Evolutionary conservation across 2,888 invertebrate species (phyloP).

Genomic region (Hirtodrosophila alboralis): DNA sequence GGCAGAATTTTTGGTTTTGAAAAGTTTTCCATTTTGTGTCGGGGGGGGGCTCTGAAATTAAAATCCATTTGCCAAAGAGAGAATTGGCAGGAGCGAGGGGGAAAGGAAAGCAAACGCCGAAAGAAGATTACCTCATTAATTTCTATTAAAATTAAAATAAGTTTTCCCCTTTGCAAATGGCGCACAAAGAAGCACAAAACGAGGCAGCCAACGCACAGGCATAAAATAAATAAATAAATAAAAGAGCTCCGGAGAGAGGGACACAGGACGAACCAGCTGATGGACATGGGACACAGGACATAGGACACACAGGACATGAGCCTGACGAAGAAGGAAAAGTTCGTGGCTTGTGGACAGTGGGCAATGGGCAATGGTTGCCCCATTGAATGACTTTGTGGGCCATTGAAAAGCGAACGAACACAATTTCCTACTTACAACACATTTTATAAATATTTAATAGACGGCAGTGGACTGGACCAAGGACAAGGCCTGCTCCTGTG

Average conservation of each 20-base stretch:
- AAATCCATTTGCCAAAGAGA: constrained; percentile 59
- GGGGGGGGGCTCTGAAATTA: constrained; percentile 47
- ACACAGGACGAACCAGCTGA: constrained; percentile 17
- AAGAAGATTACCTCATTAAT: constrained; percentile 73
- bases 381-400: constrained; percentile 61
- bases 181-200: constrained; percentile 46
- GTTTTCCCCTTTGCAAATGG: constrained; percentile 60
- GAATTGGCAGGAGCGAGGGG: neutral
- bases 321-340: constrained; percentile 31
- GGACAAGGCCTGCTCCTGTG: constrained; percentile 33
- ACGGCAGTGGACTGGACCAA: constrained; percentile 29
- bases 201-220: constrained; percentile 42
- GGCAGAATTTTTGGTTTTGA: constrained; percentile 30
- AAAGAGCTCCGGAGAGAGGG: constrained; percentile 24
- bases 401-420: constrained; percentile 59
- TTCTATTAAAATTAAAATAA: constrained; percentile 74
- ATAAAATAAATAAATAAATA: constrained; percentile 65
- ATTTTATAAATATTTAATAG: constrained; percentile 67
- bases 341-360: constrained; percentile 19
- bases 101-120: constrained; percentile 31
- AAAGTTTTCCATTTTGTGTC: constrained; percentile 46
- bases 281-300: constrained; percentile 24
- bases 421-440: constrained; percentile 72
- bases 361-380: no score
- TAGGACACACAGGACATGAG: constrained; percentile 3